Percentiles rank a stretch among this genome's conserved stretches.
Conservation (phyloP, 2,113 vertebrate genomes). For the Isichthys henryi region DNA sequence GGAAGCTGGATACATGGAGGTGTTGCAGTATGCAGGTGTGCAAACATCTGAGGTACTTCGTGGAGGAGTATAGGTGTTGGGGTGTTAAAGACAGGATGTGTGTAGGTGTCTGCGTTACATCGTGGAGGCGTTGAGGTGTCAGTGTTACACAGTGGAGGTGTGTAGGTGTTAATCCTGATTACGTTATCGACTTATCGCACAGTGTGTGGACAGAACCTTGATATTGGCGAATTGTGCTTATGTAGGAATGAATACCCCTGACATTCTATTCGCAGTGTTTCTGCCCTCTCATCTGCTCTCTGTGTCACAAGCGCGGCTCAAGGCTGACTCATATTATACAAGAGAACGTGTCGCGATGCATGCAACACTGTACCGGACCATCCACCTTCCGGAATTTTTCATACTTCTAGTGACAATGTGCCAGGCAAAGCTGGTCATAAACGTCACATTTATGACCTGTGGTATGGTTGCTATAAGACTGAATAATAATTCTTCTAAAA, state of each 20-base stretch:
- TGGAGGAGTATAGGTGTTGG: not conserved
- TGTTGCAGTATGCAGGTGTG: not conserved
- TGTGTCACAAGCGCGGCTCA: no score
- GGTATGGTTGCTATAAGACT: not conserved
- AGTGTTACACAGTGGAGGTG: not conserved
- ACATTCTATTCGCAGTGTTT: no score
- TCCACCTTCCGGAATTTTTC: not conserved
- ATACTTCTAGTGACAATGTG: not conserved
- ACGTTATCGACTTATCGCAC: no score
- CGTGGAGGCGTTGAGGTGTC: no score
- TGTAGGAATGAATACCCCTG: not conserved
- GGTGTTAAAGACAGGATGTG: no score
- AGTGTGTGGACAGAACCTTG: no score
- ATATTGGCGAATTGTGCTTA: not conserved
- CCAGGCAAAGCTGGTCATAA: not conserved
- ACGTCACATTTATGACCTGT: not conserved
- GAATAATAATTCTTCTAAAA: not conserved
- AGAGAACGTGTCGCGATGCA: no score
- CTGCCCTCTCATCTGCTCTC: no score
- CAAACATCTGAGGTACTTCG: not conserved
- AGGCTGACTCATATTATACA: no score
- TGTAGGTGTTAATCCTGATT: not conserved
- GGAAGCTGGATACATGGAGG: not conserved
- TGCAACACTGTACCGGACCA: no score
- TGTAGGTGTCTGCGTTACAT: no score